Evolutionary conservation across 2,113 vertebrate genomes (phyloP).

Genomic region (Carlito syrichta): DNA sequence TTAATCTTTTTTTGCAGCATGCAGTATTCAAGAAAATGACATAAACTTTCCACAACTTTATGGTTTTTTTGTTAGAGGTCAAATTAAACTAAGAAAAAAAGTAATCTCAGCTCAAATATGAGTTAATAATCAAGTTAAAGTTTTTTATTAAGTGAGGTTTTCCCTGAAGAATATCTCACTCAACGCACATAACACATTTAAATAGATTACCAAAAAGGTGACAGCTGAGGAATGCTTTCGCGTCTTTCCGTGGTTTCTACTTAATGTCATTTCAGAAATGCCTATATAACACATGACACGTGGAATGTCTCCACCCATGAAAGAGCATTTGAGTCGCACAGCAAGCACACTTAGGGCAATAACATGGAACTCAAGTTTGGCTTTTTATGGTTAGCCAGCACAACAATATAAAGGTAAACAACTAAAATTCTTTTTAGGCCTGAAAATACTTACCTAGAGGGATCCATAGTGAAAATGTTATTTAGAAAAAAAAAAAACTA

Average conservation of each 20-base stretch:
- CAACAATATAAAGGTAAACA: slow-evolving; percentile 58
- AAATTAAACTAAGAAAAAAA: background rate
- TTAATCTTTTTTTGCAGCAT: slow-evolving; percentile 29
- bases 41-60: background rate
- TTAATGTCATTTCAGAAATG: slow-evolving; percentile 90
- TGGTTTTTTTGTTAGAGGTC: background rate
- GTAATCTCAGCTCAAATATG: slow-evolving; percentile 1
- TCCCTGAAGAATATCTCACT: background rate
- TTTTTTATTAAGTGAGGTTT: slow-evolving; percentile 10
- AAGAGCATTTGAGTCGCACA: slow-evolving; percentile 72
- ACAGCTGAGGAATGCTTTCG: slow-evolving; percentile 92
- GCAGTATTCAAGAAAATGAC: background rate
- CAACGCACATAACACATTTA: slow-evolving; percentile 26
- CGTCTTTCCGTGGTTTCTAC: slow-evolving; percentile 88
- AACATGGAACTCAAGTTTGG: slow-evolving; percentile 61
- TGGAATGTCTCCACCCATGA: slow-evolving; percentile 88
- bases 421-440: slow-evolving; percentile 50
- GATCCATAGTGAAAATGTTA: background rate
- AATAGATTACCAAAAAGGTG: slow-evolving; percentile 81
- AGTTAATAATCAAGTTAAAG: slow-evolving; percentile 12
- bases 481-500: background rate
- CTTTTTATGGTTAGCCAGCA: slow-evolving; percentile 61
- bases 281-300: slow-evolving; percentile 81
- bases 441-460: slow-evolving; percentile 40
- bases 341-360: slow-evolving; percentile 31